Evolutionary conservation across 2,113 vertebrate species (phyloP), one percentile per base, ranked within the genome.

Genomic region (Oryzias melastigma): DNA sequence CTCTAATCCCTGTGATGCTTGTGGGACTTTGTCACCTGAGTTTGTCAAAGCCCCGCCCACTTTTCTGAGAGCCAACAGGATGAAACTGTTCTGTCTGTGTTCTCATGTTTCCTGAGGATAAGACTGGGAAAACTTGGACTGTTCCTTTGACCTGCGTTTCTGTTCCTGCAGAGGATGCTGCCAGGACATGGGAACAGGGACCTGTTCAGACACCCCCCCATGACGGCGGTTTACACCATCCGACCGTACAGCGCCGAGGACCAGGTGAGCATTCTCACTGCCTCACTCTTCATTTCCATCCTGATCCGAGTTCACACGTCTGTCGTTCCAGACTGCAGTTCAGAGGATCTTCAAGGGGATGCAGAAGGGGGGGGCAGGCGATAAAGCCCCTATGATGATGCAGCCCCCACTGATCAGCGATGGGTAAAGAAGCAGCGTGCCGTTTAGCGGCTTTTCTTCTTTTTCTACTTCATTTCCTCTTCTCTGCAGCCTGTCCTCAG

Each of bases 131-230:
- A 35, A 35, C 35, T 3, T 12, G 35, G 35, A 12, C 2, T 12
- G 35, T 3, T 12, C 35, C 10, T 12, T 8, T 35, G 35, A 35
- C 35, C 46, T 4, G 46, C 40, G 12, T 19, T 0, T 68, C 7
- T 80, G 46, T n/a, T 7, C 65, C 71, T 60, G 7, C 56, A 99
- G 97, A 95, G 97, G 78, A 95, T 98, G 92, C 90, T 99, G 84
- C 97, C 97, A 55, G 94, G 95, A 86, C 96, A 99, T 50, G 96
- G 94, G 68, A 96, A 94, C 93, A 90, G 96, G 86, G 97, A 98
- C 85, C 92, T 98, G 53, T 99, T 97, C 92, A 95, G 93, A 89
- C 92, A 93, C 65, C 95, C 95, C 47, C 94, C 93, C 56, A 92
- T 91, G 68, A 95, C 95, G 17, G 91, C 93, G 44, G 93, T 96